These are phyloP conservation scores for Orthosia incerta DNA, from an alignment of 2,888 invertebrate genomes.

Conservation along the genomic window DNA sequence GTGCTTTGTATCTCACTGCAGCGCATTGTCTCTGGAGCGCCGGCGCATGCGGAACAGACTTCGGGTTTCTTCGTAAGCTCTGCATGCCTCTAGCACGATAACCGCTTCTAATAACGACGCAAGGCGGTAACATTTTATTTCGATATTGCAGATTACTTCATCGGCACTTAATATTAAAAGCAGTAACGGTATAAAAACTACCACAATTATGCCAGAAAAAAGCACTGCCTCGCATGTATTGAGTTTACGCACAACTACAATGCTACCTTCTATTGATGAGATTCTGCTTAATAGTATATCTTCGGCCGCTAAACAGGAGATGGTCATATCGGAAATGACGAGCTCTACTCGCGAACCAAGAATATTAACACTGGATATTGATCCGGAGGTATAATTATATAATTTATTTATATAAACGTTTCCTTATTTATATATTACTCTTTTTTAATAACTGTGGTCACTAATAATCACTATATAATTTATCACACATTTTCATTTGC, in stretches of 20 bases:
- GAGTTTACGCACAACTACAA: constrained; percentile 90
- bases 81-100: constrained; percentile 82
- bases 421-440: constrained; percentile 70
- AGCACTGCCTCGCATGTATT: constrained; percentile 91
- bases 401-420: constrained; percentile 78
- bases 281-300: constrained; percentile 92
- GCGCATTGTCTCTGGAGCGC: constrained; percentile 69
- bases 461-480: constrained; percentile 57
- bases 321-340: constrained; percentile 89
- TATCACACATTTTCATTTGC: constrained; percentile 63
- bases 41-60: constrained; percentile 72
- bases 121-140: constrained; percentile 87
- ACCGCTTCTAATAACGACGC: constrained; percentile 79
- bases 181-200: constrained; percentile 87
- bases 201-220: constrained; percentile 88
- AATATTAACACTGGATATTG: constrained; percentile 92
- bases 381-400: constrained; percentile 91
- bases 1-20: constrained; percentile 79
- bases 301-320: constrained; percentile 91
- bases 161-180: constrained; percentile 89
- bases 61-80: constrained; percentile 74
- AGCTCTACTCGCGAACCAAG: constrained; percentile 89
- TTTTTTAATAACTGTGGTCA: constrained; percentile 62
- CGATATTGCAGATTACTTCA: constrained; percentile 90
- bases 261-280: constrained; percentile 91